Conservation (phyloP, 2,888 invertebrate genomes). For the Tortricodes alternella region DNA sequence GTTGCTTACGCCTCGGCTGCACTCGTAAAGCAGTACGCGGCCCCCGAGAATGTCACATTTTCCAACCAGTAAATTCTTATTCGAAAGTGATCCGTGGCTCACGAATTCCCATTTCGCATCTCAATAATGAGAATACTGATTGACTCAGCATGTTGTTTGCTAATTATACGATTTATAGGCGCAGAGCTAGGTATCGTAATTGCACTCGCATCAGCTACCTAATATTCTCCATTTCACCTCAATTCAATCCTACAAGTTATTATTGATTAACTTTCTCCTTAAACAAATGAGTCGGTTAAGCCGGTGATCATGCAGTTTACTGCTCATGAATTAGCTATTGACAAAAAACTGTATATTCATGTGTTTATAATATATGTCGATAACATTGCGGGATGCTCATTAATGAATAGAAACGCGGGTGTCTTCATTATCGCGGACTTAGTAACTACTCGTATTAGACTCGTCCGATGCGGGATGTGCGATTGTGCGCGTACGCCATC, state of each 20-base stretch:
- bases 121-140: conserved; percentile 62
- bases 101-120: conserved; percentile 59
- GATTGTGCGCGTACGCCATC: conserved; percentile 50
- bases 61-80: conserved; percentile 63
- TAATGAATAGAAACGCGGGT: conserved; percentile 73
- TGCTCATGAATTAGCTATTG: conserved; percentile 61
- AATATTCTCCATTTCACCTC: conserved; percentile 57
- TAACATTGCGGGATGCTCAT: conserved; percentile 70
- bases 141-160: conserved; percentile 56
- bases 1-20: conserved; percentile 11
- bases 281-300: conserved; percentile 58
- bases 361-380: conserved; percentile 55
- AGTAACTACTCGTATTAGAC: conserved; percentile 69
- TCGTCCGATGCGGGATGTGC: conserved; percentile 64
- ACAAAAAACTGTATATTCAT: conserved; percentile 57
- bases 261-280: conserved; percentile 54
- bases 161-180: conserved; percentile 61
- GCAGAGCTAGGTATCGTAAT: conserved; percentile 44
- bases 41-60: conserved; percentile 56
- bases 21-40: conserved; percentile 42
- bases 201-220: conserved; percentile 31
- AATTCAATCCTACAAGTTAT: conserved; percentile 45
- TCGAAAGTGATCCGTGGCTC: conserved; percentile 65
- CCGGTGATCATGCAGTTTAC: conserved; percentile 56
- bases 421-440: conserved; percentile 71